Conservation (phyloP, 2,888 invertebrate genomes). For the Glyphotaelius pellucidus region DNA sequence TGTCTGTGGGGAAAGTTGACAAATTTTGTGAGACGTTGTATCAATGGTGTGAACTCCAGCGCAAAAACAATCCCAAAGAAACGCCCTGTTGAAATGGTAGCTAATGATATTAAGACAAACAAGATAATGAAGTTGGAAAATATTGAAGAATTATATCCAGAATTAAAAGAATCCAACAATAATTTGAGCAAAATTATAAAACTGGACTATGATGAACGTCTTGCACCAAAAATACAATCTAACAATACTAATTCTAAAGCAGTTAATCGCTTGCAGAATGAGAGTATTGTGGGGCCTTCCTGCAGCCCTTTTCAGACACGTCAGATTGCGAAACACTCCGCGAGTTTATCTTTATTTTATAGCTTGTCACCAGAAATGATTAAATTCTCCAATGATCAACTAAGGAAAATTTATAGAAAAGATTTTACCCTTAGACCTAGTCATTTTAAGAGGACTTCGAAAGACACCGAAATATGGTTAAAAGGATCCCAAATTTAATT, state of each 20-base stretch:
- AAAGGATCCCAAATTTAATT: slow-evolving; percentile 32
- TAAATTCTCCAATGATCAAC: slow-evolving; percentile 62
- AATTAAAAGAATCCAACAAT: too few species aligned
- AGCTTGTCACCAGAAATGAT: slow-evolving; percentile 49
- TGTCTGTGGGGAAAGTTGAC: slow-evolving; percentile 90
- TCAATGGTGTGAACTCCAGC: slow-evolving; percentile 89
- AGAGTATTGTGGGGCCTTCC: background rate
- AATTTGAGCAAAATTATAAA: too few species aligned
- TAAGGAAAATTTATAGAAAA: slow-evolving; percentile 74
- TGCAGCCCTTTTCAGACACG: background rate
- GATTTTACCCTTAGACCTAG: slow-evolving; percentile 68
- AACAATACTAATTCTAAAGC: too few species aligned
- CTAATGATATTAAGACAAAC: slow-evolving; percentile 14
- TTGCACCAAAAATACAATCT: too few species aligned
- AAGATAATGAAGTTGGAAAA: slow-evolving; percentile 42
- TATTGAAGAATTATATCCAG: too few species aligned
- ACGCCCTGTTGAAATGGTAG: slow-evolving; percentile 35
- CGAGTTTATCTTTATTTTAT: slow-evolving; percentile 39
- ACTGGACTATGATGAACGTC: too few species aligned
- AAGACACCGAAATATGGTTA: slow-evolving; percentile 4
- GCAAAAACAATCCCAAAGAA: slow-evolving; percentile 69
- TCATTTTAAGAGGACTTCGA: slow-evolving; percentile 48
- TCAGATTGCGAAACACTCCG: background rate
- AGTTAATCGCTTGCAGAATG: too few species aligned
- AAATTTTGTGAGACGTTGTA: slow-evolving; percentile 94